Conservation (phyloP, 2,888 invertebrate genomes). For the Scaptomyza cyrtandrae region DNA sequence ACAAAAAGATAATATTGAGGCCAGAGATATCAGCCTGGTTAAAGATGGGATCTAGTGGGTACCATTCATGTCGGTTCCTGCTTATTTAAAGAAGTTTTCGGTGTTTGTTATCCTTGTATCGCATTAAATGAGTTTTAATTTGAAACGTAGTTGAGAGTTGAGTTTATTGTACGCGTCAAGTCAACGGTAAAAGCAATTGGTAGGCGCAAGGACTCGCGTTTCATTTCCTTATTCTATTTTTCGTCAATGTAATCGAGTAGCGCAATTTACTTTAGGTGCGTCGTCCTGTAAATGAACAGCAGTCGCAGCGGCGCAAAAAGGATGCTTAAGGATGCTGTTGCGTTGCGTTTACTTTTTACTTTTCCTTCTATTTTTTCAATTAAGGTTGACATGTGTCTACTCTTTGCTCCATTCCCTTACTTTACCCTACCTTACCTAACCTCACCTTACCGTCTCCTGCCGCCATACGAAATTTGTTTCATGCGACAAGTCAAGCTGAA, state of each 20-base stretch:
- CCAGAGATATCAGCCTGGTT: conserved; percentile 2
- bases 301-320: conserved; percentile 37
- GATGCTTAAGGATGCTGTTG: conserved; percentile 38
- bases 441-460: conserved; percentile 8
- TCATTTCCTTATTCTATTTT: background rate
- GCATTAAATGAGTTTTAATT: conserved; percentile 76
- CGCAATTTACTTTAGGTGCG: conserved; percentile 72
- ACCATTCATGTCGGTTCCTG: conserved; percentile 23
- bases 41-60: background rate
- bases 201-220: conserved; percentile 18
- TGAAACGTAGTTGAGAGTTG: conserved; percentile 64
- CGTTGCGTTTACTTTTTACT: conserved; percentile 37
- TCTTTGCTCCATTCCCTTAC: conserved; percentile 4
- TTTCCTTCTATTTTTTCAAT: conserved; percentile 52
- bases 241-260: conserved; percentile 67
- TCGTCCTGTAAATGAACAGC: conserved; percentile 75
- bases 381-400: conserved; percentile 72
- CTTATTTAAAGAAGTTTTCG: conserved; percentile 49
- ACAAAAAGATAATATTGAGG: conserved; percentile 25
- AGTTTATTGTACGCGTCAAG: conserved; percentile 58
- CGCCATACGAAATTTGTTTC: conserved; percentile 59
- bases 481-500: conserved; percentile 75
- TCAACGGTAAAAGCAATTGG: conserved; percentile 56
- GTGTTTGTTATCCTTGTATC: conserved; percentile 51
- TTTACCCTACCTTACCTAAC: background rate